A percentile compares a stretch with the other conserved stretches of the same genome.
Evolutionary conservation across 2,888 invertebrate species (phyloP).

Genomic region (Syrphus vitripennis): DNA sequence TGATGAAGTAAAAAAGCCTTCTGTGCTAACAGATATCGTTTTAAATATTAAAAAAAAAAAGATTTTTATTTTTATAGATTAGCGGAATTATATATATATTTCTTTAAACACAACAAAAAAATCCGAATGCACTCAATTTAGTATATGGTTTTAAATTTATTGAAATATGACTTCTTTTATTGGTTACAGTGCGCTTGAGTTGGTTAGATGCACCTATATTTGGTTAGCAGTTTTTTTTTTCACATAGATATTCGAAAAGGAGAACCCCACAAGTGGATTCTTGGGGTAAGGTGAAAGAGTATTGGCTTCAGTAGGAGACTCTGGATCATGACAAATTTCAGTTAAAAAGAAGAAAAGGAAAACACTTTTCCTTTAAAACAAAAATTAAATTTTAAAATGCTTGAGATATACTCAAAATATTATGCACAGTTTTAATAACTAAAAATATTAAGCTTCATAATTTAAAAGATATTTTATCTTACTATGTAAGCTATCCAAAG

Average conservation of each 20-base stretch:
- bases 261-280: too few species aligned
- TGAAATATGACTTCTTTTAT: background rate
- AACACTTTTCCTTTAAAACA: too few species aligned
- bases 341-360: too few species aligned
- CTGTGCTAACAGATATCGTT: background rate
- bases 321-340: too few species aligned
- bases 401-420: too few species aligned
- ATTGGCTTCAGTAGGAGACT: too few species aligned
- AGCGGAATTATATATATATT: background rate
- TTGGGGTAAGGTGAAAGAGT: too few species aligned
- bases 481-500: too few species aligned
- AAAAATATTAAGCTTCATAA: too few species aligned
- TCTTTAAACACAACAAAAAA: background rate
- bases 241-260: background rate
- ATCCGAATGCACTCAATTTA: background rate
- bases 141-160: background rate
- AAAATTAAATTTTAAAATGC: too few species aligned
- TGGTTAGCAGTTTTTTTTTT: background rate
- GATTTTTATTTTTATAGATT: background rate
- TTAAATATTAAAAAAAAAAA: background rate
- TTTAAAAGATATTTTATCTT: too few species aligned
- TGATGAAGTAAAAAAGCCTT: slow-evolving; percentile 4
- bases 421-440: too few species aligned
- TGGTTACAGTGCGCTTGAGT: background rate
- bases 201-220: background rate